A percentile compares a stretch with the other conserved stretches of the same genome.
These are phyloP conservation scores for Pachymerium ferrugineum DNA, from an alignment of 2,888 invertebrate species.

Conservation along the genomic window DNA sequence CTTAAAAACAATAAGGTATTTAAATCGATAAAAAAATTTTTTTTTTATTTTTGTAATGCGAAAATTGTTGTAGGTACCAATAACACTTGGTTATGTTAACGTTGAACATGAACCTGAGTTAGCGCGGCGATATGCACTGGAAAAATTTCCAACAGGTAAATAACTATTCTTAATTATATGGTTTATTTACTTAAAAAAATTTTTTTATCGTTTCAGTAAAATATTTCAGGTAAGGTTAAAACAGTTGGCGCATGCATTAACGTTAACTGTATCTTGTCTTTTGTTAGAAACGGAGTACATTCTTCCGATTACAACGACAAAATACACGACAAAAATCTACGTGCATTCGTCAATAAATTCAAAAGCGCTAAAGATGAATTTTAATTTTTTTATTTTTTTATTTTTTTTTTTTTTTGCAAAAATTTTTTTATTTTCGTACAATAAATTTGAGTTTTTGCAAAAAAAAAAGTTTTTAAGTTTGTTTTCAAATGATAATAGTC, in stretches of 20 bases:
- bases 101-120: background rate
- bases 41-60: background rate
- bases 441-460: background rate
- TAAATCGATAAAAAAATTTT: constrained; percentile 27
- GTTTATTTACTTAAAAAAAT: background rate
- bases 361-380: background rate
- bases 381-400: background rate
- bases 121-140: background rate
- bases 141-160: background rate
- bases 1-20: constrained; percentile 43
- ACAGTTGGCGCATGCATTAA: background rate
- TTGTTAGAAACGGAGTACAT: background rate
- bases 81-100: background rate
- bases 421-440: background rate
- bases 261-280: background rate
- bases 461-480: background rate
- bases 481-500: too few relatives aligned
- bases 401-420: too few relatives aligned
- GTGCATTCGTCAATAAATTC: background rate
- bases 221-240: constrained; percentile 7
- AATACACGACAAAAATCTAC: background rate
- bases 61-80: background rate
- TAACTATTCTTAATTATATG: background rate
- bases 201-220: background rate
- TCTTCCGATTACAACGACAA: background rate